These are phyloP conservation scores for Notolabrus celidotus DNA, from an alignment of 2,797 vertebrate species.

Conservation along the genomic window DNA sequence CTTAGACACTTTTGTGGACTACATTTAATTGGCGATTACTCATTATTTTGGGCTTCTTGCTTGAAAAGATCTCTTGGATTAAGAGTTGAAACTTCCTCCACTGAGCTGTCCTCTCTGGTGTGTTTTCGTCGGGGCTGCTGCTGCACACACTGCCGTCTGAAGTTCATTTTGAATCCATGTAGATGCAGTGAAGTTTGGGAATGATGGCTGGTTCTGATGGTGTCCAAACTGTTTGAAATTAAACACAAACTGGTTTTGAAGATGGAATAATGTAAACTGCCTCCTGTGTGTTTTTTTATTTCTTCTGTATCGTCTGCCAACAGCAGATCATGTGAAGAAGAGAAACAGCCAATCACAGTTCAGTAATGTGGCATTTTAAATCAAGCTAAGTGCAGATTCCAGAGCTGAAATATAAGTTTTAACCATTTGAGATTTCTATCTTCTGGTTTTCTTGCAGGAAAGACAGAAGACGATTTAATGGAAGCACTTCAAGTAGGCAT, in stretches of 20 bases:
- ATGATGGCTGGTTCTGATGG: constrained; percentile 45
- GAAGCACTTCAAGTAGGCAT: background rate
- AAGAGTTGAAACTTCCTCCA: no score
- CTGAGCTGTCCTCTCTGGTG: no score
- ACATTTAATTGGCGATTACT: no score
- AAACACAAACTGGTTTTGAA: constrained; percentile 57
- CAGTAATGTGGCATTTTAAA: no score
- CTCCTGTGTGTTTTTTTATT: background rate
- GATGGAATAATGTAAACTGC: background rate
- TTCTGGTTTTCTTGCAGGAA: background rate
- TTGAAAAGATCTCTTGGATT: no score
- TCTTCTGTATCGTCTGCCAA: background rate
- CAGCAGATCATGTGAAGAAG: background rate
- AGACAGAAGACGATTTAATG: background rate
- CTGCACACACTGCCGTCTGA: constrained; percentile 31
- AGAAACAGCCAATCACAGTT: no score
- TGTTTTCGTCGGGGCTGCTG: constrained; percentile 13
- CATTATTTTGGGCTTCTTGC: no score
- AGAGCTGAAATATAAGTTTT: no score
- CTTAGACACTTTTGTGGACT: no score
- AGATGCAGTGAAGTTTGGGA: constrained; percentile 47
- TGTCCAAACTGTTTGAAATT: constrained; percentile 58
- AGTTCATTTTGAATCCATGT: constrained; percentile 27
- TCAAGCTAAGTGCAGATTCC: no score
- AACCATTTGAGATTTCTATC: no score